Evolutionary conservation across 1,140 invertebrate species (phyloP).

Genomic region (Episyrphus balteatus): DNA sequence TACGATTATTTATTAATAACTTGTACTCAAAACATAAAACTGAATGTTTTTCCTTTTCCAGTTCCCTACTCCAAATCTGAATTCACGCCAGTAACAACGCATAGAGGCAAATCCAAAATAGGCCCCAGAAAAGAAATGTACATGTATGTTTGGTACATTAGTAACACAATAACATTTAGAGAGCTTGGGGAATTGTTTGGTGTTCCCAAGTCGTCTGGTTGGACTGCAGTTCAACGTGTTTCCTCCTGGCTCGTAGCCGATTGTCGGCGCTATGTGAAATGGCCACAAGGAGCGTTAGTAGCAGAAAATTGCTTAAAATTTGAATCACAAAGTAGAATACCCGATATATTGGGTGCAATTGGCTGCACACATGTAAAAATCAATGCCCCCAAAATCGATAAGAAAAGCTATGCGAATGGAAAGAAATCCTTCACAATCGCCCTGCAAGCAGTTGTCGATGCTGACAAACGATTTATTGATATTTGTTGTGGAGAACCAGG

Average conservation of each 20-base stretch:
- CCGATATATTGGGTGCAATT: too few species aligned
- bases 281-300: background rate
- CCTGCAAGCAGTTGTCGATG: conserved; percentile 1
- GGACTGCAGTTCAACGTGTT: background rate
- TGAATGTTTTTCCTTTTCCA: too few species aligned
- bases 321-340: too few species aligned
- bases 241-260: background rate
- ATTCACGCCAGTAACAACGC: too few species aligned
- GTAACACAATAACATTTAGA: background rate
- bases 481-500: conserved; percentile 1
- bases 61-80: too few species aligned
- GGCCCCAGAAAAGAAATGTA: background rate
- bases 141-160: conserved; percentile 2
- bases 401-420: background rate
- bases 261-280: background rate
- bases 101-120: background rate
- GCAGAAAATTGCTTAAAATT: background rate
- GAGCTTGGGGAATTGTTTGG: background rate
- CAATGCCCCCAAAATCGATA: background rate
- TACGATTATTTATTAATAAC: too few species aligned
- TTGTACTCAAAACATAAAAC: too few species aligned
- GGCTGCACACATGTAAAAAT: too few species aligned
- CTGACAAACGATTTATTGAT: conserved; percentile 1
- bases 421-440: background rate
- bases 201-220: background rate